Base-by-base conservation (phyloP, 2,797 vertebrate genomes). In the Natrix natrix region DNA sequence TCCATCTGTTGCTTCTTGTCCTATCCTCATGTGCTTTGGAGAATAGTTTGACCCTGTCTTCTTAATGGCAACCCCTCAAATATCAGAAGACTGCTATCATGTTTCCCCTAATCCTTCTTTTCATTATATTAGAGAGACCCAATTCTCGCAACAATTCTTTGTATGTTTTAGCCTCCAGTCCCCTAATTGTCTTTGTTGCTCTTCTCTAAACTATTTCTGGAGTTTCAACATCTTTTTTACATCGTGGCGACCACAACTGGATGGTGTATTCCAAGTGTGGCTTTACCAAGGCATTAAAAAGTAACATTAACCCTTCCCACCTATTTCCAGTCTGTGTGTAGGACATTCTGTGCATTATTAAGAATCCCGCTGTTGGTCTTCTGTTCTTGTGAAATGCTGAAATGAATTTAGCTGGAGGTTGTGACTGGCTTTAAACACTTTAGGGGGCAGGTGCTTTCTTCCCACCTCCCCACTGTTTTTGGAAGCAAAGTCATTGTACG, bases 401-500 rank as follows among this genome's bases (percentile, higher is more conserved):
- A 26, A 26, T 86, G 24, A 54, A 28, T 86, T 86, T 32, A 55
- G 24, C 26, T 54, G 90, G n/a, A 3, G 55, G 88, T 13, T 48
- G 14, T n/a, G 28, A 22, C 88, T 78, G 89, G 32, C 89, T 66
- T 24, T 52, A 8, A 48, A 3, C 0, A 28, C 28, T 43, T 89
- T 37, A 28, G 20, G 14, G 7, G 83, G 0, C 89, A 63, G 24
- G 20, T 16, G 24, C 1, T n/a, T 52, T 88, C 20, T 22, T 7
- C 48, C n/a, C 12, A 8, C 14, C 2, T 3, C 3, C 0, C 26
- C 5, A 0, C 86, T 37, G 0, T 37, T 0, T 4, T 5, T 14
- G 61, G 56, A 69, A 93, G 60, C 90, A 17, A 90, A 91, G 32
- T 60, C 4, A 32, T 93, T 92, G 24, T 63, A 89, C 32, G 89